A percentile compares a stretch with the other conserved stretches of the same genome.
Conservation (phyloP, 2,797 vertebrate species). For the Rhinatrema bivittatum region DNA sequence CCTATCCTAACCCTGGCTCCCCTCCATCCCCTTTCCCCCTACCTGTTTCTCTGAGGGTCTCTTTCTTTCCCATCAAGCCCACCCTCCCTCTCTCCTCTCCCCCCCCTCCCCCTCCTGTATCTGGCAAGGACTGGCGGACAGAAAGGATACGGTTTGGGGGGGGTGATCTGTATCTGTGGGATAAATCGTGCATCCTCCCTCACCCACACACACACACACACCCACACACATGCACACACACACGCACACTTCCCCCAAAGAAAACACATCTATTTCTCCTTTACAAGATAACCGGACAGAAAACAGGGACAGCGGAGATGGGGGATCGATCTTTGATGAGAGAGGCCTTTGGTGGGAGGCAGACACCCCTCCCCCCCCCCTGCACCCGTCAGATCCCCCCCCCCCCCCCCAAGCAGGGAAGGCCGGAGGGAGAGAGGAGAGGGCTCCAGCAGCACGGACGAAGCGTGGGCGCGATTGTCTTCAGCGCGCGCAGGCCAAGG, state of each 20-base stretch:
- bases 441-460: no score
- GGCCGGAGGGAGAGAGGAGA: no score
- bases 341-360: no score
- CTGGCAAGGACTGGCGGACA: neutral
- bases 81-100: slow-evolving; percentile 1
- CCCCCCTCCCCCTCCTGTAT: slow-evolving; percentile 3
- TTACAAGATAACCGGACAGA: no score
- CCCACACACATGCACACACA: neutral
- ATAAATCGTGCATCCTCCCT: neutral
- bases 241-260: neutral
- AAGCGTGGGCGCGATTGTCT: no score
- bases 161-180: neutral
- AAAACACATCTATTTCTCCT: no score
- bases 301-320: no score
- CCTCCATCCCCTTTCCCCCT: neutral
- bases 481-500: no score
- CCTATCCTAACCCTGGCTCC: neutral
- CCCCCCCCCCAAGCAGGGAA: no score
- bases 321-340: no score
- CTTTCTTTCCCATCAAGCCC: neutral
- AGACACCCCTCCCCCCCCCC: no score
- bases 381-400: no score
- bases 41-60: neutral
- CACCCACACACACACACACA: neutral
- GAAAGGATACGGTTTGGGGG: neutral